phyloP scores from a whole-genome alignment of 2,113 vertebrate species.

The Prunella fulvescens region DNA sequence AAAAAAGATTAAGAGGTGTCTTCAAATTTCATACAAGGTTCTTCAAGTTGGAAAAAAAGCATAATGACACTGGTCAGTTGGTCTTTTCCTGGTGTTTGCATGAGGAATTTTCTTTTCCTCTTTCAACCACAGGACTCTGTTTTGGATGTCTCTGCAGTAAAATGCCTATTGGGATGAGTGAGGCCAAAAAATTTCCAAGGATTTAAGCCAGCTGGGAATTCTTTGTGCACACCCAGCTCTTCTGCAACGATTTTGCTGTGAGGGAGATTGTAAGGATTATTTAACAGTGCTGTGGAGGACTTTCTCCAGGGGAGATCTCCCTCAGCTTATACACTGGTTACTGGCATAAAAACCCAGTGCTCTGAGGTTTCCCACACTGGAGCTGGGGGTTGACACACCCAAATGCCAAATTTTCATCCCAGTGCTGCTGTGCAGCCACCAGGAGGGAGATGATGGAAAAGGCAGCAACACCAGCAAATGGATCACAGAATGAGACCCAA shows the following conservation, averaged over 20 bases:
- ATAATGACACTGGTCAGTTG: neutral
- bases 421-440: neutral
- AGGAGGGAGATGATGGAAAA: neutral
- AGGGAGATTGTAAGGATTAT: neutral
- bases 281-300: neutral
- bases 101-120: neutral
- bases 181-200: neutral
- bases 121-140: neutral
- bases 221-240: neutral
- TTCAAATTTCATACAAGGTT: neutral
- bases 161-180: neutral
- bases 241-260: neutral
- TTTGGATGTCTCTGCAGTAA: neutral
- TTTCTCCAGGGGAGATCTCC: neutral
- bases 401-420: neutral
- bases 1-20: neutral
- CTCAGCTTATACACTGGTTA: neutral
- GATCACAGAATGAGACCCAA: neutral
- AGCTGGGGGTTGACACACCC: neutral
- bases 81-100: neutral
- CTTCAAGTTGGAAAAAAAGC: neutral
- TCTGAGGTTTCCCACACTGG: neutral
- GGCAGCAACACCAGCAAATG: fast-evolving
- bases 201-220: neutral
- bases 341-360: neutral